These are phyloP conservation scores for Cyphomyrus plagiostoma DNA, from an alignment of 2,113 vertebrate species.

Conservation along the genomic window DNA sequence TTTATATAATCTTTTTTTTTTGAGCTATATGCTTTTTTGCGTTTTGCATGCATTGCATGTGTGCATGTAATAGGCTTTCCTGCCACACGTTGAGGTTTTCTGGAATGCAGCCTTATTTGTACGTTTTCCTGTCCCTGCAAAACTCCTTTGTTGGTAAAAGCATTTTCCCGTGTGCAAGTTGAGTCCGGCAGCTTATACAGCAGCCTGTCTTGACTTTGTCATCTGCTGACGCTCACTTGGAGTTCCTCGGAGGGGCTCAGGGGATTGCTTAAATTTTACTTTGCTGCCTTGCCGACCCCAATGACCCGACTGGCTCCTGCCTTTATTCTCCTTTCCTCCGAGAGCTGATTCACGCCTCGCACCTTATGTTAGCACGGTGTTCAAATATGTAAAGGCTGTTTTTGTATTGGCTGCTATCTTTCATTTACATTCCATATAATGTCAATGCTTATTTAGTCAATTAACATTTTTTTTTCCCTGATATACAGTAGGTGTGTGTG, in stretches of 20 bases:
- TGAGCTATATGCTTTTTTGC: not conserved
- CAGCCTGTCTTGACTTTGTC: not conserved
- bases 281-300: not conserved
- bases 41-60: not conserved
- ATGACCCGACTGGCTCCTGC: not conserved
- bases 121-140: not conserved
- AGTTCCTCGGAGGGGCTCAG: not conserved
- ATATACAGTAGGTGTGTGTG: not conserved
- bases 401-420: not conserved
- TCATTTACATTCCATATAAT: not conserved
- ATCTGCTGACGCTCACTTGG: not conserved
- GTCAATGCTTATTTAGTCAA: not conserved
- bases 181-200: not conserved
- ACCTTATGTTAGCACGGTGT: not conserved
- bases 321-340: not conserved
- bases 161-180: not conserved
- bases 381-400: not conserved
- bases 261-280: not conserved
- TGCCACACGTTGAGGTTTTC: not conserved
- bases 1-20: not conserved
- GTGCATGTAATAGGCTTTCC: not conserved
- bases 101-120: not conserved
- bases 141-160: not conserved
- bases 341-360: not conserved
- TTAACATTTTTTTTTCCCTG: not conserved